Conservation (phyloP, 2,888 invertebrate genomes). For the Laspeyria flexula region DNA sequence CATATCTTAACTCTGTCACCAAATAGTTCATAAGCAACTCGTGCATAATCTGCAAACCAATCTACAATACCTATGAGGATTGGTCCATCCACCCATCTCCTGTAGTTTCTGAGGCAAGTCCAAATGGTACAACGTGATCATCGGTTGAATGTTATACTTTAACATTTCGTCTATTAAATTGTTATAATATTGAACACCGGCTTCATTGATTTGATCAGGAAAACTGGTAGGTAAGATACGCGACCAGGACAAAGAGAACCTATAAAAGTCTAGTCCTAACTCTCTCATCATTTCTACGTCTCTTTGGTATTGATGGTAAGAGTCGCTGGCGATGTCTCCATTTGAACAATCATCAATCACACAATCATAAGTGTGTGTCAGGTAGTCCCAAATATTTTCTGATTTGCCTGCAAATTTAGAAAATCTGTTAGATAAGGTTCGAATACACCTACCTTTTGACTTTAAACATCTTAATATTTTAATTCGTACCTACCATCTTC, state of each 20-base stretch:
- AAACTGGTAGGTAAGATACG: conserved; percentile 87
- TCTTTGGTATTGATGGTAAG: conserved; percentile 86
- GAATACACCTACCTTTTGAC: background rate
- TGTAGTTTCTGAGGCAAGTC: conserved; percentile 82
- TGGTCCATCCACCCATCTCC: conserved; percentile 83
- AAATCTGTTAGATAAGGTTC: background rate
- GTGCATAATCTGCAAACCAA: conserved; percentile 78
- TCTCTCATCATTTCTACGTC: conserved; percentile 78
- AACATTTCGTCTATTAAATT: conserved; percentile 84
- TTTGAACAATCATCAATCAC: conserved; percentile 80
- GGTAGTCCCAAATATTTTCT: conserved; percentile 87
- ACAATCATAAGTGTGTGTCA: conserved; percentile 77
- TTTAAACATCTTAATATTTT: background rate
- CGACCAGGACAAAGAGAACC: conserved; percentile 88
- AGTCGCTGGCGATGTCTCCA: conserved; percentile 86
- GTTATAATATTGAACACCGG: conserved; percentile 62
- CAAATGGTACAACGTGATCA: conserved; percentile 84
- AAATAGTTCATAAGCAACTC: conserved; percentile 66
- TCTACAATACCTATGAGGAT: conserved; percentile 69
- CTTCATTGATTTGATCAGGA: conserved; percentile 81
- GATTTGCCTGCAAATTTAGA: conserved; percentile 70
- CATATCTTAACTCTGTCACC: conserved; percentile 80
- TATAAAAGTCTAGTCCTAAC: conserved; percentile 78
- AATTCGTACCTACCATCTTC: conserved; percentile 43
- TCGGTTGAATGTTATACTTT: conserved; percentile 86